These are phyloP conservation scores for Melanocharis versteri DNA, from an alignment of 2,113 vertebrate species.

Conservation along the genomic window DNA sequence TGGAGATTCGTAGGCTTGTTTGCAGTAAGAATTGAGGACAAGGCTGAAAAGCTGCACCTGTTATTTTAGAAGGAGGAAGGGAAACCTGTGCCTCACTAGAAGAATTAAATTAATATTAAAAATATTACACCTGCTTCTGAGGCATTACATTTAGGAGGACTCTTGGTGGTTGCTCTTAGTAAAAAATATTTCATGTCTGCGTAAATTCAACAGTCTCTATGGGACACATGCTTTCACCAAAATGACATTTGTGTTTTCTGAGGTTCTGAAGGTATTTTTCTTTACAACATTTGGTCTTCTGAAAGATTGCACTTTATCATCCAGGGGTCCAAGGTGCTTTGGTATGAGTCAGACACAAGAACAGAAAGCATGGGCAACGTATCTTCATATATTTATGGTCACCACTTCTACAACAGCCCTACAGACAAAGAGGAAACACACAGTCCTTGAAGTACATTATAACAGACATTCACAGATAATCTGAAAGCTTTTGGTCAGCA, in stretches of 20 bases:
- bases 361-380: neutral
- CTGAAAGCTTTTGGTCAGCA: neutral
- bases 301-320: neutral
- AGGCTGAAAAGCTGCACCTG: neutral
- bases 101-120: neutral
- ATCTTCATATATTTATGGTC: neutral
- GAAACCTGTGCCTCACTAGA: neutral
- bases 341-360: neutral
- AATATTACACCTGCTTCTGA: neutral
- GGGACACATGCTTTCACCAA: neutral
- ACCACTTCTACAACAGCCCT: fast-evolving
- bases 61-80: neutral
- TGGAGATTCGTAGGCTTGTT: neutral
- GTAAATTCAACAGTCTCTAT: neutral
- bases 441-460: neutral
- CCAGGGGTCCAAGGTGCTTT: neutral
- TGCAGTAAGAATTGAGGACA: neutral
- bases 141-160: neutral
- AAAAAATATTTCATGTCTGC: neutral
- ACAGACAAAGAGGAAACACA: neutral
- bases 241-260: neutral
- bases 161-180: neutral
- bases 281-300: neutral
- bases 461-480: neutral
- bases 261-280: neutral